Base-by-base conservation (phyloP, 2,113 vertebrate species). In the Hiodon tergisus region DNA sequence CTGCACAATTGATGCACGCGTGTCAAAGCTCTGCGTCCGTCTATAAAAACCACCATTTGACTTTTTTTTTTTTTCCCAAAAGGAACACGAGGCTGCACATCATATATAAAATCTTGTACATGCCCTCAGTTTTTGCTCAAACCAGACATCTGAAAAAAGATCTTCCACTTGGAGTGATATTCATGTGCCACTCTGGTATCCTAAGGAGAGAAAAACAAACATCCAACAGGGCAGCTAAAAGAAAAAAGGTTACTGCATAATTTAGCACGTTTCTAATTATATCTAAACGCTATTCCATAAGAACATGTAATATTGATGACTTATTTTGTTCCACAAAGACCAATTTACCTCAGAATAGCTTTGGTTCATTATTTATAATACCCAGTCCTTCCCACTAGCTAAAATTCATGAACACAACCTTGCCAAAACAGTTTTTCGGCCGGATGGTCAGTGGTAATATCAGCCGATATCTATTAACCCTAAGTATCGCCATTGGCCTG, bases 281-380 rank as follows among this genome's bases (percentile, higher is more conserved):
- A 86, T 84, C 81, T 80, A 75, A 86, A 79, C 78, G 84, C 80
- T 79, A 83, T 85, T 86, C 80, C 78, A 84, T 81, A 81, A 77
- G 77, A 82, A 80, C 78, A 81, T 86, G 77, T 76, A 87, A 83
- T 83, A 84, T 87, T 84, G 83, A 86, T 85, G 73, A 73, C 84
- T 84, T 71, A 77, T 78, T 81, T 80, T 80, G 78, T 53, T 74
- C 71, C 66, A 60, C 6, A 9, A 74, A 77, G 81, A 81, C 58
- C 77, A 81, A 75, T 77, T 11, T 11, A 63, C 60, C 55, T 75
- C 76, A 76, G 74, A 83, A 73, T 67, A 80, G 77, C 66, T 80
- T 78, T 71, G 72, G 82, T 80, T 79, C 84, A 79, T 76, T 71
- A 75, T 75, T 75, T 52, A 67, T 65, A 47, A 9, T 10, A 9